Evolutionary conservation across 2,888 invertebrate species (phyloP), one percentile per base, ranked within the genome.

Genomic region (Cheilosia grossa): DNA sequence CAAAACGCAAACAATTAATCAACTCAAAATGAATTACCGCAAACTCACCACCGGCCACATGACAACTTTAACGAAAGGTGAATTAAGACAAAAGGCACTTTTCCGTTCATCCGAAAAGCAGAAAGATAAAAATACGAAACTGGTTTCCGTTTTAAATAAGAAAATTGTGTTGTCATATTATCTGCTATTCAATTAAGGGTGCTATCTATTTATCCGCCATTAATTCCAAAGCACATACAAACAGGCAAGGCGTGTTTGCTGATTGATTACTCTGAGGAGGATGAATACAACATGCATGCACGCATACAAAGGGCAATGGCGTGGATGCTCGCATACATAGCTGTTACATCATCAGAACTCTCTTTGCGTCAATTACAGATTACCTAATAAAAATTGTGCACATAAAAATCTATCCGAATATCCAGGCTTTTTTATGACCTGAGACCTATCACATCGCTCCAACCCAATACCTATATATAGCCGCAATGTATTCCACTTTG

Each of bases 381-480:
- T 73, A 58, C 66, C 66, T 61, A 44, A 74, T 74, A 61, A 80
- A 80, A 73, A 61, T 44, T 63, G 44, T 56, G 27, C 21, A 42
- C 73, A 67, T 54, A 73, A 70, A 78, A 56, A 40, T 67, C 59
- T 53, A 15, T 51, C 49, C 49, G 49, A 75, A 75, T 75, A 75
- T 75, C 42, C 75, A 4, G 30, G 27, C 13, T 75, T 75, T 75
- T 75, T 75, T 67, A 75, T 59, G 75, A 44, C 44, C 30, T 19
- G n/a, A 9, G 59, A 58, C 42, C 59, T 75, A 59, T 42, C 44
- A 33, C 42, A 47, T 19, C 42, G 17, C 19, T n/a, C 6, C 66
- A 44, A 66, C 24, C 51, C 24, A 37, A 3, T 47, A 37, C 30
- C 54, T 15, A 10, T 30, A n/a, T n/a, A n/a, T n/a, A 21, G 21